These are phyloP conservation scores for Telmatherina bonti DNA, from an alignment of 2,797 vertebrate genomes.

Conservation along the genomic window DNA sequence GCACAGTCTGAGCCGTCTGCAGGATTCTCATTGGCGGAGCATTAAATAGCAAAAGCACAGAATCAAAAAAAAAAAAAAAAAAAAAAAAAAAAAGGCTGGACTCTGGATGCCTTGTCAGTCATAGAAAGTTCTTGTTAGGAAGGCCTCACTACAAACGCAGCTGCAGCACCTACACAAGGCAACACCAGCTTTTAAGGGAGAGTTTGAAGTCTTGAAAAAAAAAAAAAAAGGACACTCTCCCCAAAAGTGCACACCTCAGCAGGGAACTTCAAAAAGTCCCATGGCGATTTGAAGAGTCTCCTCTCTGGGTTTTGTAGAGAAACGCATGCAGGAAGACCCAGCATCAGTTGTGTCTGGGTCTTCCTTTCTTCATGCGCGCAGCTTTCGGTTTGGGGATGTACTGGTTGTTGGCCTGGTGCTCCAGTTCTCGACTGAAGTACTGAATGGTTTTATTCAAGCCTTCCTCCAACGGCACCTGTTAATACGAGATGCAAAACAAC, in stretches of 20 bases:
- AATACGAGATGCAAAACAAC: slow-evolving; percentile 34
- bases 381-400: slow-evolving; percentile 99
- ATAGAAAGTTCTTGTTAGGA: slow-evolving; percentile 74
- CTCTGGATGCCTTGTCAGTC: too few species aligned
- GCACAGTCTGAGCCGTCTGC: slow-evolving; percentile 72
- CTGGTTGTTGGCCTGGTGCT: slow-evolving; percentile 98
- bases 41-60: slow-evolving; percentile 90
- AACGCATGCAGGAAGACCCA: background rate
- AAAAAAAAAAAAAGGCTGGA: too few species aligned
- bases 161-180: slow-evolving; percentile 42
- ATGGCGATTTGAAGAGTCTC: slow-evolving; percentile 28
- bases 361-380: slow-evolving; percentile 95
- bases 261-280: slow-evolving; percentile 74
- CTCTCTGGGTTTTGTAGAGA: slow-evolving; percentile 17
- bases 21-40: slow-evolving; percentile 74
- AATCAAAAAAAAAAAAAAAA: too few species aligned
- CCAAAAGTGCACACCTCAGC: slow-evolving; percentile 41
- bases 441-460: slow-evolving; percentile 99
- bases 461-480: slow-evolving; percentile 96
- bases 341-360: slow-evolving; percentile 90
- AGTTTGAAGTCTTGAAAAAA: slow-evolving; percentile 9
- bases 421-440: slow-evolving; percentile 97
- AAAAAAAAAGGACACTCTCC: slow-evolving; percentile 20
- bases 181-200: slow-evolving; percentile 22
- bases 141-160: slow-evolving; percentile 25